A percentile compares a stretch with the other conserved stretches of the same genome.
Conservation (phyloP, 2,797 vertebrate genomes). For the Clarias fuscus region DNA sequence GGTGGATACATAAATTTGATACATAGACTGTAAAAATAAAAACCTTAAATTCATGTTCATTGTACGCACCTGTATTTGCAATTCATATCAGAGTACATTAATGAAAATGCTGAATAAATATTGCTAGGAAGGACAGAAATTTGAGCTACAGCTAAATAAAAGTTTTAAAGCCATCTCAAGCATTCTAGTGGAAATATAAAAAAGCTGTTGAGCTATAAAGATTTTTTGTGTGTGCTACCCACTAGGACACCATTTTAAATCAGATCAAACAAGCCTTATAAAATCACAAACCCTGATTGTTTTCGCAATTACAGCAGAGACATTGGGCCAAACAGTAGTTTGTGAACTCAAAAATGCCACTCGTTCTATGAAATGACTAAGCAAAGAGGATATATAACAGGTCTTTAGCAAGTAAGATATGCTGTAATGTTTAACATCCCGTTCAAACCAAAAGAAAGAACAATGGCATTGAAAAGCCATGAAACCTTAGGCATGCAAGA, state of each 20-base stretch:
- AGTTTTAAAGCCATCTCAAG: slow-evolving; percentile 62
- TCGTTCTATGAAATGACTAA: slow-evolving; percentile 57
- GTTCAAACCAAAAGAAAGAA: slow-evolving; percentile 50
- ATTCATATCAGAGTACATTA: slow-evolving; percentile 34
- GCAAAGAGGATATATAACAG: slow-evolving; percentile 53
- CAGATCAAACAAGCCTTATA: slow-evolving; percentile 78
- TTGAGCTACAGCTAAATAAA: slow-evolving; percentile 54
- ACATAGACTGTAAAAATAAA: slow-evolving; percentile 51
- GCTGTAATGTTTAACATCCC: slow-evolving; percentile 44
- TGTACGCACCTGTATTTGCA: slow-evolving; percentile 40
- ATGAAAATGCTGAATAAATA: slow-evolving; percentile 54
- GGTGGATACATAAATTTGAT: slow-evolving; percentile 34
- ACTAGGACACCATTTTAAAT: slow-evolving; percentile 73
- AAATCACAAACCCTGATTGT: slow-evolving; percentile 69
- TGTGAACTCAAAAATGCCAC: slow-evolving; percentile 63
- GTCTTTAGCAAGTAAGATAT: slow-evolving; percentile 51
- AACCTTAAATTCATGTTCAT: slow-evolving; percentile 45
- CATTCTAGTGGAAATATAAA: slow-evolving; percentile 63
- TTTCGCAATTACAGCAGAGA: slow-evolving; percentile 74
- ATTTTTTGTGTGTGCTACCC: slow-evolving; percentile 52
- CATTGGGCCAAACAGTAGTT: slow-evolving; percentile 60
- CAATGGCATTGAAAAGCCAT: slow-evolving; percentile 51
- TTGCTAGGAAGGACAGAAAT: slow-evolving; percentile 52
- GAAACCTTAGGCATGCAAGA: slow-evolving; percentile 60
- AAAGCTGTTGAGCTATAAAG: slow-evolving; percentile 56